Evolutionary conservation across 2,797 vertebrate species (phyloP).

Genomic region (Sebastes paucispinis): DNA sequence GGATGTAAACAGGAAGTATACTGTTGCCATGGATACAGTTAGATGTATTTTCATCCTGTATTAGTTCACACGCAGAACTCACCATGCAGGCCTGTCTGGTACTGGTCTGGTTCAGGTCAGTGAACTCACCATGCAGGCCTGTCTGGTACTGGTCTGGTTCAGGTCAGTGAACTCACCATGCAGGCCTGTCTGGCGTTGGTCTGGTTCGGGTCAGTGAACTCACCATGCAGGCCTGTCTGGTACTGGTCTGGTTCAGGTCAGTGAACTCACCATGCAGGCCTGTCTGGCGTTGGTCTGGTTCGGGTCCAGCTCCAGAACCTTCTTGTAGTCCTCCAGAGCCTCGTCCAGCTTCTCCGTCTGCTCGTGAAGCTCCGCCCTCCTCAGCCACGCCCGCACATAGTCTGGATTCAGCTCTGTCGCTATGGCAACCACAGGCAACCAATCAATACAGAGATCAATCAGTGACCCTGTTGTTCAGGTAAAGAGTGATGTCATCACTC

Average conservation of each 20-base stretch:
- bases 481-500: slow-evolving; percentile 34
- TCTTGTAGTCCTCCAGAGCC: slow-evolving; percentile 94
- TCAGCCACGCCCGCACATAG: slow-evolving; percentile 89
- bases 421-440: slow-evolving; percentile 47
- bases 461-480: background rate
- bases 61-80: slow-evolving; percentile 42
- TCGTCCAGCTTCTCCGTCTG: slow-evolving; percentile 95
- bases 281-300: slow-evolving; percentile 83
- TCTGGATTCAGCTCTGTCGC: slow-evolving; percentile 91
- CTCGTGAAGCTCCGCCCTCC: slow-evolving; percentile 94
- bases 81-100: slow-evolving; percentile 80
- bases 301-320: slow-evolving; percentile 88
- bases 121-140: slow-evolving; percentile 90
- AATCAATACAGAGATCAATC: background rate
- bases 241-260: too few relatives aligned
- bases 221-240: slow-evolving; percentile 93
- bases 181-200: slow-evolving; percentile 20
- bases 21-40: too few relatives aligned
- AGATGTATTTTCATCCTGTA: too few relatives aligned
- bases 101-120: too few relatives aligned
- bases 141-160: slow-evolving; percentile 81
- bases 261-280: slow-evolving; percentile 89
- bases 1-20: too few relatives aligned
- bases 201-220: slow-evolving; percentile 13
- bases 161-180: slow-evolving; percentile 87